Conservation (phyloP, 2,797 vertebrate species). For the Cuculus canorus region DNA sequence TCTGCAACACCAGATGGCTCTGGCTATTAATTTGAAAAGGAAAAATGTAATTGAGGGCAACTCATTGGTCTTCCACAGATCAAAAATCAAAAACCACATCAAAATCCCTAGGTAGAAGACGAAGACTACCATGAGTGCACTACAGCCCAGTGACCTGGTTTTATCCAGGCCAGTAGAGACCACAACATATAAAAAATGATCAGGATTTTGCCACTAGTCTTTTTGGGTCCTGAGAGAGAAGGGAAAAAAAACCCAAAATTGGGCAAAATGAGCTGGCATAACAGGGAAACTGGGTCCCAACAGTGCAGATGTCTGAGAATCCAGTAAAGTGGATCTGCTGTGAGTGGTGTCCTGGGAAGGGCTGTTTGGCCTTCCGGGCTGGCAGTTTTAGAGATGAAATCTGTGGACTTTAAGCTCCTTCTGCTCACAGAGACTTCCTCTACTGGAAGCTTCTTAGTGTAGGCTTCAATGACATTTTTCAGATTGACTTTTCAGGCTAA, state of each 20-base stretch:
- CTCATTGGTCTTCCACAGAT: background rate
- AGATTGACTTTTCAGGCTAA: background rate
- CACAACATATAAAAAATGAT: background rate
- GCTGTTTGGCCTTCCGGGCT: background rate
- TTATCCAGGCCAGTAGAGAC: background rate
- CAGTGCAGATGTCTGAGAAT: background rate
- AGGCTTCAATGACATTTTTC: background rate
- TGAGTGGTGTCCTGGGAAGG: background rate
- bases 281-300: background rate
- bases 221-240: background rate
- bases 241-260: background rate
- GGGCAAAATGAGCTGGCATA: background rate
- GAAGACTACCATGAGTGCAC: rapidly evolving
- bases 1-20: background rate
- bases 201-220: background rate
- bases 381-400: background rate
- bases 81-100: background rate
- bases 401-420: background rate
- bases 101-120: background rate
- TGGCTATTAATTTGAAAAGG: background rate
- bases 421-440: background rate
- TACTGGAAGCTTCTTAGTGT: background rate
- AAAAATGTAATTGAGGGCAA: background rate
- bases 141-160: background rate
- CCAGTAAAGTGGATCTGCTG: background rate